Evolutionary conservation across 2,113 vertebrate genomes (phyloP).

Genomic region (Smithornis capensis): DNA sequence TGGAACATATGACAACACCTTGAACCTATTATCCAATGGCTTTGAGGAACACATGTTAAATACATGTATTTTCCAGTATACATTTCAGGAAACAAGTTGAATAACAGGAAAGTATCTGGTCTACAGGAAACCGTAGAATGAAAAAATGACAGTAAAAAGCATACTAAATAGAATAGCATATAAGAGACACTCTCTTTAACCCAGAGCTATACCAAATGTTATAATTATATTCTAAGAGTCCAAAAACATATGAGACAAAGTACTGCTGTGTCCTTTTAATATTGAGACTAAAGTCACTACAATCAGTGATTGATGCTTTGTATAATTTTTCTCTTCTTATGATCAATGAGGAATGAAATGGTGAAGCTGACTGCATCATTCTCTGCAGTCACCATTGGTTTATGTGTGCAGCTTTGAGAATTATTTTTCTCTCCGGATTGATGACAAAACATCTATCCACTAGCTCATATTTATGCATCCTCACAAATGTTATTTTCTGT

Average conservation of each 20-base stretch:
- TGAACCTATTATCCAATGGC: not conserved
- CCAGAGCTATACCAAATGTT: not conserved
- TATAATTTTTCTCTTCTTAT: not conserved
- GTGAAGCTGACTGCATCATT: not conserved
- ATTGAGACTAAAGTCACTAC: not conserved
- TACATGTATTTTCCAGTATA: not conserved
- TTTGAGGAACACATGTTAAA: not conserved
- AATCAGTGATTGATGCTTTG: not conserved
- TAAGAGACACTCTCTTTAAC: not conserved
- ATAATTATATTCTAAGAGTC: not conserved
- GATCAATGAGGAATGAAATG: not conserved
- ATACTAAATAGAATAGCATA: not conserved
- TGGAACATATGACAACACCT: not conserved
- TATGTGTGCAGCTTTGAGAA: not conserved
- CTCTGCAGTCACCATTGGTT: not conserved
- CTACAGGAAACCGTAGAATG: not conserved
- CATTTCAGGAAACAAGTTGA: not conserved
- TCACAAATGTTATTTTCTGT: not conserved
- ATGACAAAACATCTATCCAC: not conserved
- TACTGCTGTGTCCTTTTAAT: not conserved
- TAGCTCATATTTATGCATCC: not conserved
- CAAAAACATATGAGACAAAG: not conserved
- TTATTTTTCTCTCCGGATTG: not conserved
- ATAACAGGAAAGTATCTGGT: not conserved
- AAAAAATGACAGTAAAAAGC: not conserved